Percentiles rank a stretch among this genome's conserved stretches.
phyloP scores from a whole-genome alignment of 64 coral and sea anemone genomes.

The Montipora sp. region DNA sequence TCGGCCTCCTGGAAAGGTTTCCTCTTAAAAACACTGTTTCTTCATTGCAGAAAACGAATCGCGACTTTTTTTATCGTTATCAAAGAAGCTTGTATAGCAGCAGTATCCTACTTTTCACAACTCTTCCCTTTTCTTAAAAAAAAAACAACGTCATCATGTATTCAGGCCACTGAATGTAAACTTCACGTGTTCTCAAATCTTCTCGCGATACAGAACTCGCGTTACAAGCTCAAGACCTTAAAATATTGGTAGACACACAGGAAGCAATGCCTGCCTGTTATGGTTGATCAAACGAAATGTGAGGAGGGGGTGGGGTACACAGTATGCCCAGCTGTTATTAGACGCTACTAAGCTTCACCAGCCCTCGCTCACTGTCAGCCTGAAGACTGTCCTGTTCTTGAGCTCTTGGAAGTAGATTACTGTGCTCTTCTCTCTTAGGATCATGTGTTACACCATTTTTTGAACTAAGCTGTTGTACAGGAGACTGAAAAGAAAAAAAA shows the following conservation, averaged over 20 bases:
- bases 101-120: no score
- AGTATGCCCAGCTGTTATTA: slow-evolving; percentile 1
- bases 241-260: no score
- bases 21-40: no score
- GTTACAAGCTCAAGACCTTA: background rate
- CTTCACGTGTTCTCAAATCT: no score
- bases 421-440: slow-evolving; percentile 22
- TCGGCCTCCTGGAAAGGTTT: background rate
- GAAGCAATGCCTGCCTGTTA: no score
- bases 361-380: slow-evolving; percentile 88
- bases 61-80: no score
- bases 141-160: background rate
- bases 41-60: no score
- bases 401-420: background rate
- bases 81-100: no score
- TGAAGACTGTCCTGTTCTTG: slow-evolving; percentile 80
- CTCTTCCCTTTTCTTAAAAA: no score
- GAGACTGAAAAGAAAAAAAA: slow-evolving; percentile 5
- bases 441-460: slow-evolving; percentile 49
- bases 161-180: background rate
- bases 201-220: background rate
- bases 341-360: slow-evolving; percentile 94
- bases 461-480: background rate
- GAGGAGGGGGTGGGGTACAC: no score
- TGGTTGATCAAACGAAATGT: no score